Percentiles rank a stretch among this genome's conserved stretches.
phyloP scores from a whole-genome alignment of 2,797 vertebrate genomes.

The Neomorphus geoffroyi region DNA sequence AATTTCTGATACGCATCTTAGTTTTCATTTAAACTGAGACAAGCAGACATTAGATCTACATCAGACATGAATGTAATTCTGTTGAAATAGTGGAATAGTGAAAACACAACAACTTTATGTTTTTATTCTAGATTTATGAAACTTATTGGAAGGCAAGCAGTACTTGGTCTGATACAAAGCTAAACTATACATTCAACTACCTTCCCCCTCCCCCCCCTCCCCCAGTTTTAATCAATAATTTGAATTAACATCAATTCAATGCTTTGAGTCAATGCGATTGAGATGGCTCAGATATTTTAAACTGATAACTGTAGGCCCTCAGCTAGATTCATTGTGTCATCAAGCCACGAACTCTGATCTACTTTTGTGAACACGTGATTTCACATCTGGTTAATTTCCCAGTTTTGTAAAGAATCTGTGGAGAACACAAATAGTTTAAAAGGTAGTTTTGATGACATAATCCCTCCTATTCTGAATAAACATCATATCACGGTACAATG shows the following conservation, averaged over 20 bases:
- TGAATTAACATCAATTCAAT: not conserved
- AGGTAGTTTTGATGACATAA: not conserved
- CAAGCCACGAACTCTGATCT: not conserved
- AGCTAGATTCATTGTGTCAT: not conserved
- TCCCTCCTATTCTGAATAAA: not conserved
- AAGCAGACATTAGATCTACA: not conserved
- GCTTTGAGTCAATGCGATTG: not conserved
- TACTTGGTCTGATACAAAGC: not conserved
- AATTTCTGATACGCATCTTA: too few relatives aligned
- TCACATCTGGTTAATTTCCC: not conserved
- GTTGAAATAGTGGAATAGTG: not conserved
- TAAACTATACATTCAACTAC: not conserved
- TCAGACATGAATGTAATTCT: not conserved
- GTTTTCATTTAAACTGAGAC: too few relatives aligned
- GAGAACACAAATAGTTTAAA: not conserved
- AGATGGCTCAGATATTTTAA: not conserved
- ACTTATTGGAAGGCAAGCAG: not conserved
- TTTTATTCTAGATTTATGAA: not conserved
- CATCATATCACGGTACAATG: not conserved
- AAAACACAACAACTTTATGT: not conserved
- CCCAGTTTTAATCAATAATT: not conserved
- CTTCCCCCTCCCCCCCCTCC: too few relatives aligned
- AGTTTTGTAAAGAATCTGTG: not conserved
- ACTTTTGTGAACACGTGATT: not conserved
- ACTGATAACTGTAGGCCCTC: not conserved